Base-by-base conservation (phyloP, 2,113 vertebrate species). In the Myodes glareolus region DNA sequence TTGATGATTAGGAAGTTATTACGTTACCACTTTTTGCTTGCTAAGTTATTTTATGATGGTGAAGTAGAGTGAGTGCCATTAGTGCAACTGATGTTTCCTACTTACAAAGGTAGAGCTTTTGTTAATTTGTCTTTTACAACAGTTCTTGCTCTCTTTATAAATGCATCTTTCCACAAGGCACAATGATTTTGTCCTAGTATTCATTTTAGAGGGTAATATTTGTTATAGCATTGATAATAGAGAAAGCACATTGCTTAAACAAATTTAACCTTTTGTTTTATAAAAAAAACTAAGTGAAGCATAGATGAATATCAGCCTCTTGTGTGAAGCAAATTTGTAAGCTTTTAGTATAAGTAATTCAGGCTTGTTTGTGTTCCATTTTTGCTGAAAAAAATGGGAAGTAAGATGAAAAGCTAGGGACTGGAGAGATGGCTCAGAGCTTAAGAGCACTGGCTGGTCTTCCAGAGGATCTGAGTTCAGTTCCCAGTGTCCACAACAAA, bases 111-210 rank as follows among this genome's bases (percentile, higher is more conserved):
- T 52, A 76, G 80, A 92, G 58, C 70, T 88, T 96, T 58, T 94
- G 67, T 88, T 73, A 90, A 72, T 70, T 65, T 95, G 52, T 88
- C 17, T 94, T 90, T 91, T 82, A 50, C 2, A 76, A 63, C 17
- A 86, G 96, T 97, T 92, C 75, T 89, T 94, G 67, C 87, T 95
- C n/a, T 17, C 12, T 91, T 95, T 21, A 80, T 94, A 96, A 96
- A 82, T 92, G 72, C 31, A 67, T 58, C 23, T 70, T 96, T 96
- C 81, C 25, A 91, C 25, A 90, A 82, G 76, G n/a, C 95, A 95
- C 95, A 94, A 84, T 75, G 82, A 2, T 39, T 39, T 95, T 97
- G 72, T 82, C 23, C 67, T 63, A 92, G 1, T 96, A 86, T 67
- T 92, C 39, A 77, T 73, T 63, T 75, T 68, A 70, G 31, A 87